A percentile compares a stretch with the other conserved stretches of the same genome.
phyloP scores from a whole-genome alignment of 2,113 vertebrate species.

The Corynorhinus townsendii region DNA sequence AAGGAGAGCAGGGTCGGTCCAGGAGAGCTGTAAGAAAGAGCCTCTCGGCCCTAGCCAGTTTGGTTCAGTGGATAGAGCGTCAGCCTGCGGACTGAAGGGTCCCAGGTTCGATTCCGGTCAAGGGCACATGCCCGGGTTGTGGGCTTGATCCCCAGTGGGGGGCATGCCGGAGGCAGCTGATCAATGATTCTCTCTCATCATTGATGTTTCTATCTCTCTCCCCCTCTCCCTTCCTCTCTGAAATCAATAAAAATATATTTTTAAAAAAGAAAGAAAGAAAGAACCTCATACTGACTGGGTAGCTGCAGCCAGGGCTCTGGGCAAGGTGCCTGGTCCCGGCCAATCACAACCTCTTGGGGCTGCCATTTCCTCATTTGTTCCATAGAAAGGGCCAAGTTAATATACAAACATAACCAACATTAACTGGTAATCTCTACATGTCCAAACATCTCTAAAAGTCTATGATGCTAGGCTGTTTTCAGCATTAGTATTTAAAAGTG shows the following conservation, averaged over 20 bases:
- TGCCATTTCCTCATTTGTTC: background rate
- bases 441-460: constrained; percentile 3
- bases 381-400: background rate
- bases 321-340: background rate
- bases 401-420: background rate
- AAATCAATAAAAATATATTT: too few species aligned
- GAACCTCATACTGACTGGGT: background rate
- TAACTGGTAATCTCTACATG: background rate
- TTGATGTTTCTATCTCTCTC: too few species aligned
- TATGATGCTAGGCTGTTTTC: background rate
- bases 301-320: background rate
- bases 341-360: background rate
- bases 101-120: too few species aligned
- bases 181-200: too few species aligned
- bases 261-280: background rate
- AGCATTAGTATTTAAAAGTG: background rate
- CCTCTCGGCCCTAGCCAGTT: too few species aligned
- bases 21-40: background rate
- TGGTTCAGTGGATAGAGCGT: too few species aligned
- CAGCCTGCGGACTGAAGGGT: too few species aligned
- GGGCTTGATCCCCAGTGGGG: too few species aligned
- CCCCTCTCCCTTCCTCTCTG: too few species aligned
- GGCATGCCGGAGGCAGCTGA: too few species aligned
- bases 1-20: background rate
- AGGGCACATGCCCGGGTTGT: too few species aligned